Evolutionary conservation across 2,797 vertebrate species (phyloP), one percentile per base, ranked within the genome.

Genomic region (Yasuhikotakia modesta): DNA sequence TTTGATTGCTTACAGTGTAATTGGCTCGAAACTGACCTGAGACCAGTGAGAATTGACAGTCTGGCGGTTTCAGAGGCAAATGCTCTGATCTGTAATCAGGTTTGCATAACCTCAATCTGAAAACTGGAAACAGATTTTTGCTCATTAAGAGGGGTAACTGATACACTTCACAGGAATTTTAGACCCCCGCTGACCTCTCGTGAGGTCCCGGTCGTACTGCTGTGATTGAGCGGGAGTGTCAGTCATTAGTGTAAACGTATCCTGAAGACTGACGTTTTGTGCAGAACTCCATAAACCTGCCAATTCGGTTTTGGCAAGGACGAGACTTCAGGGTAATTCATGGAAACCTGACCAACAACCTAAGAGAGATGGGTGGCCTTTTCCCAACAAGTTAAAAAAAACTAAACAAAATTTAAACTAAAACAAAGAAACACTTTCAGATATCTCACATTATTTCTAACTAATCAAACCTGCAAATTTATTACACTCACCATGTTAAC

Each of bases 51-150:
- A 71, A 71, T 32, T 78, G 76, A 70, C 60, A 78, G 50, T 60
- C 35, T 12, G 6, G 32, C 21, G 30, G 58, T 71, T 78, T 55
- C 21, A 63, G 48, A 30, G 17, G 32, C 3, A 22, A 64, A 71
- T 46, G 8, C 22, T 71, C 68, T 78, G 76, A 71, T 78, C 68
- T 65, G 58, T 63, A 71, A 71, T 78, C 76, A 55, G 68, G 27
- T 71, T 71, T 5, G 17, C 43, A 71, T 43, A 71, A 55, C 76
- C 32, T 71, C 1, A 27, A 48, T 19, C 57, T 64, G 46, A 64
- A 70, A 70, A 71, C 76, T 78, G 30, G 24, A 78, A 78, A 53
- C 76, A 78, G 76, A 78, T 71, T 78, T 70, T 21, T 45, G 68
- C 68, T 70, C 76, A 78, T 78, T 78, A 71, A 65, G 48, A 11